These are phyloP conservation scores for Eurytoma adleriae DNA, from an alignment of 2,888 invertebrate genomes.

Conservation along the genomic window DNA sequence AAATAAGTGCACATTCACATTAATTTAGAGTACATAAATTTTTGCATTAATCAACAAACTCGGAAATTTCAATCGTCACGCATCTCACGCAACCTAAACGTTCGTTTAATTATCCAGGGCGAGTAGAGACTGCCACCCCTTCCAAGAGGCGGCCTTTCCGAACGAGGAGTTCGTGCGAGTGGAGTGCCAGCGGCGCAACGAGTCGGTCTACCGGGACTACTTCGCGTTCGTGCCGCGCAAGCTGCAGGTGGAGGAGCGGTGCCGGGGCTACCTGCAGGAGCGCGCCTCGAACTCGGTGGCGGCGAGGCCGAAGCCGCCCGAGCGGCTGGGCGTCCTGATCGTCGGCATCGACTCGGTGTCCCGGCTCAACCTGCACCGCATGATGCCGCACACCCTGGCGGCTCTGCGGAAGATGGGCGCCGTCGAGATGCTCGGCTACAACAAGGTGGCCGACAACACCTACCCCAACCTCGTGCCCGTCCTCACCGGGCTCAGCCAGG, in stretches of 20 bases:
- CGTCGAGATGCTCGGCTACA: constrained; percentile 91
- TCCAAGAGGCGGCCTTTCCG: constrained; percentile 76
- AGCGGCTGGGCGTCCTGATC: constrained; percentile 83
- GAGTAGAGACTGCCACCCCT: constrained; percentile 76
- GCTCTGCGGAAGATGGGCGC: constrained; percentile 81
- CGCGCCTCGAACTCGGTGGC: background rate
- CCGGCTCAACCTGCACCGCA: constrained; percentile 88
- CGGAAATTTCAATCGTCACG: too few species aligned
- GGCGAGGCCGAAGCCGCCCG: constrained; percentile 2
- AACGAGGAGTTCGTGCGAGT: constrained; percentile 84
- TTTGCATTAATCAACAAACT: too few species aligned
- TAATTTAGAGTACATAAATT: too few species aligned
- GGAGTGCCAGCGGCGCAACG: constrained; percentile 76
- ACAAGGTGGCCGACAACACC: constrained; percentile 96
- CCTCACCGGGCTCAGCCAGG: constrained; percentile 83
- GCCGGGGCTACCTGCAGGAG: constrained; percentile 62
- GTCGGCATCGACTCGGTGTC: constrained; percentile 92
- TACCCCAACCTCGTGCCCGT: constrained; percentile 93
- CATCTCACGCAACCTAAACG: too few species aligned
- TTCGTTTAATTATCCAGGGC: constrained; percentile 69
- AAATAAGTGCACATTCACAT: background rate
- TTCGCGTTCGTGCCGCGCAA: constrained; percentile 81
- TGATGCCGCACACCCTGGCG: constrained; percentile 85
- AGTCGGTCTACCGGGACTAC: constrained; percentile 82
- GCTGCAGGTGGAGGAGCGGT: constrained; percentile 65